A percentile compares a stretch with the other conserved stretches of the same genome.
These are phyloP conservation scores for Sorex araneus DNA, from an alignment of 2,113 vertebrate species.

Conservation along the genomic window DNA sequence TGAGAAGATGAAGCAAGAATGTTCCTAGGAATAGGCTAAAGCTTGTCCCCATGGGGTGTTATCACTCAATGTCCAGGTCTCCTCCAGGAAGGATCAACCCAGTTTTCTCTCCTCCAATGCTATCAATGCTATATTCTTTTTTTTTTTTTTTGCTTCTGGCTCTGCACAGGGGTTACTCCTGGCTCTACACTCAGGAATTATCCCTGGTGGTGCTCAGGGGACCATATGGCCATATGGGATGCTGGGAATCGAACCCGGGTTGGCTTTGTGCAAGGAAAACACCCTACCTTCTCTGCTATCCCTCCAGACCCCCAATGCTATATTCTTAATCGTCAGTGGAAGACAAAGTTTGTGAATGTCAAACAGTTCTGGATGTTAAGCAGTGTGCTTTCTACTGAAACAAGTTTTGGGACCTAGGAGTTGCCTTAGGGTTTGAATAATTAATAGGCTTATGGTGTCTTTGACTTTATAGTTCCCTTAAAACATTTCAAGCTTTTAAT, in stretches of 20 bases:
- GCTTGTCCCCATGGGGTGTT: background rate
- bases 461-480: constrained; percentile 46
- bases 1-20: background rate
- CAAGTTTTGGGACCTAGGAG: background rate
- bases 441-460: constrained; percentile 3
- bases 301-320: background rate
- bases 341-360: background rate
- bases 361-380: background rate
- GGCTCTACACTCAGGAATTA: too few species aligned
- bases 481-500: constrained; percentile 34
- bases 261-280: too few species aligned
- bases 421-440: constrained; percentile 3
- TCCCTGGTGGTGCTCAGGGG: too few species aligned
- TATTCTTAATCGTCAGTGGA: background rate
- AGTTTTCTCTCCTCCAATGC: background rate
- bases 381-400: background rate
- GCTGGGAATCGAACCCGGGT: too few species aligned
- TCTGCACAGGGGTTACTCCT: too few species aligned
- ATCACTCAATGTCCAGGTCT: background rate
- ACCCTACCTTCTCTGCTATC: too few species aligned
- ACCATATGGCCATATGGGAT: too few species aligned
- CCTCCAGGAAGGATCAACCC: background rate
- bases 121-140: too few species aligned
- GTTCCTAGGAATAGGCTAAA: background rate
- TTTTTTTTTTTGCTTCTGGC: too few species aligned